A percentile compares a stretch with the other conserved stretches of the same genome.
These are phyloP conservation scores for Calvadosia cruxmelitensis DNA, from an alignment of 30 jellyfish, hydroid and myxozoan genomes.

Conservation along the genomic window DNA sequence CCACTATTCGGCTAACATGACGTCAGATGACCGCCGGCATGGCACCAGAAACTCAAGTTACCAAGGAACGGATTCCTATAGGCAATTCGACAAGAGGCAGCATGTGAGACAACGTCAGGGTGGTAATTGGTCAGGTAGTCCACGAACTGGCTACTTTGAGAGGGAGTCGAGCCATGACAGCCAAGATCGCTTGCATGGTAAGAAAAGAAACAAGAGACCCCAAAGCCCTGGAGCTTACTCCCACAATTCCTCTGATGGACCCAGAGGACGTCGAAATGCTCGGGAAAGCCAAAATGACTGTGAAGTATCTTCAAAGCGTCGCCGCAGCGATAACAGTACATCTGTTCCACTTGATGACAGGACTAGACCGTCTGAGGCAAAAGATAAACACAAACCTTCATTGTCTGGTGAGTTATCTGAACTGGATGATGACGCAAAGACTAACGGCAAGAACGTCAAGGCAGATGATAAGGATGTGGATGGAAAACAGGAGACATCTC, in stretches of 20 bases:
- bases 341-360: background rate
- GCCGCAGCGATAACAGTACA: background rate
- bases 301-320: background rate
- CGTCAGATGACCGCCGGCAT: background rate
- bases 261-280: background rate
- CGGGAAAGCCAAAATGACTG: background rate
- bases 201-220: background rate
- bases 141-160: background rate
- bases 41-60: background rate
- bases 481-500: conserved; percentile 27
- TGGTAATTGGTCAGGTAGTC: background rate
- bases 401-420: conserved; percentile 18
- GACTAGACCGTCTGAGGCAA: background rate
- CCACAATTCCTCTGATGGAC: background rate
- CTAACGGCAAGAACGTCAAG: conserved; percentile 13
- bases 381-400: no score
- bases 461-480: conserved; percentile 26
- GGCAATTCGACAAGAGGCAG: no score
- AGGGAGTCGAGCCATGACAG: background rate
- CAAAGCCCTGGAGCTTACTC: background rate
- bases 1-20: no score
- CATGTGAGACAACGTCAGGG: background rate
- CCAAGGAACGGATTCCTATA: background rate
- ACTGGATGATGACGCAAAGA: conserved; percentile 6
- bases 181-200: background rate